phyloP scores from a whole-genome alignment of 2,113 vertebrate species.

The Tupaia tana region DNA sequence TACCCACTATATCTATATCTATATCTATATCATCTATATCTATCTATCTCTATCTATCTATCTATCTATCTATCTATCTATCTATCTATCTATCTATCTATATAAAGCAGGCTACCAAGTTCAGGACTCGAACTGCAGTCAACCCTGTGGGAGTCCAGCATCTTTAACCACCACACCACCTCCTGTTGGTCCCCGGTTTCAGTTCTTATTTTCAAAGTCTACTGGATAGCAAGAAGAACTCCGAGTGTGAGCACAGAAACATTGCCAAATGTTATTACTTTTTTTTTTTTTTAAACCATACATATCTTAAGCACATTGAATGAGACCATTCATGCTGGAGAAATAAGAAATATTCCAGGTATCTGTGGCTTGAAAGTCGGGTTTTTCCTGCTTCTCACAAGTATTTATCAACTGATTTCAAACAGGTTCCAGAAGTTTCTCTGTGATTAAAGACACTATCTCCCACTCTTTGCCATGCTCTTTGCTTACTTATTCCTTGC shows the following conservation, averaged over 20 bases:
- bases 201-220: slow-evolving; percentile 33
- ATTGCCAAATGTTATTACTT: neutral
- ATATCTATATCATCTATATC: too few relatives aligned
- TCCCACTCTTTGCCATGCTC: neutral
- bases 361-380: neutral
- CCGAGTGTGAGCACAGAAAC: neutral
- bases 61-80: too few relatives aligned
- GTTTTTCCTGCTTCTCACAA: neutral
- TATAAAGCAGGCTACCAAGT: too few relatives aligned
- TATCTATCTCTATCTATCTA: too few relatives aligned
- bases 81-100: too few relatives aligned
- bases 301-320: neutral
- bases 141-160: too few relatives aligned
- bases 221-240: neutral
- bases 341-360: neutral
- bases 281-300: too few relatives aligned
- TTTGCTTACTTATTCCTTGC: neutral
- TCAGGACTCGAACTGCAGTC: too few relatives aligned
- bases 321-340: neutral
- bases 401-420: neutral
- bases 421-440: neutral
- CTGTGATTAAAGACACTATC: neutral
- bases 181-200: neutral
- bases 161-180: too few relatives aligned
- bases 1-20: neutral